Base-by-base conservation (phyloP, 2,797 vertebrate species). In the Sciurus carolinensis region DNA sequence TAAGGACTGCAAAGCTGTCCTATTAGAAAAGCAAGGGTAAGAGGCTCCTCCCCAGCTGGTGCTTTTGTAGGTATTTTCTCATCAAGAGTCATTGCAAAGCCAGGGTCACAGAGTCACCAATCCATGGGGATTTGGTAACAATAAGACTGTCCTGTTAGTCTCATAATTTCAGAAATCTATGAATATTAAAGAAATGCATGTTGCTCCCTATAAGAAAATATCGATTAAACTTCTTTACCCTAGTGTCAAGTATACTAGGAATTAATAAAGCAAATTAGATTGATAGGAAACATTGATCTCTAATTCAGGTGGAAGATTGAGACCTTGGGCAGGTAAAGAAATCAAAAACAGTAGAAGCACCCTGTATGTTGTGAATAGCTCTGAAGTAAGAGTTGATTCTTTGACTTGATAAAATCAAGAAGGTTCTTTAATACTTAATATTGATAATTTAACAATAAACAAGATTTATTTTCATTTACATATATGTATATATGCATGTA, bases 121-220 rank as follows among this genome's bases (percentile, higher is more conserved):
- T 88, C 88, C 62, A 2, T 30, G 33, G 92, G 95, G 92, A 95
- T 33, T 94, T 75, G 52, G 76, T 84, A 92, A 88, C 85, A 95
- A 94, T 59, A 44, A 57, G 20, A 72, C 90, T 30, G 30, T 83
- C 67, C 18, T 54, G 36, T 77, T 33, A 39, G 47, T 52, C 59
- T 77, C 84, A 24, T 36, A 59, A 76, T 73, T 93, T 88, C 94
- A 95, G 47, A 82, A 88, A 90, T 76, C 69, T 94, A 97, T 95
- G 80, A 94, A 95, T 97, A 97, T 92, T 90, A 87, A 97, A 33
- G 36, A 95, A 85, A 92, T 82, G n/a, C 69, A 82, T 75, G 71
- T 69, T 57, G 39, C 30, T 95, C 50, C 30, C 75, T 26, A 28
- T 39, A 89, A 69, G 79, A 94, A 84, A 87, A 72, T 87, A 94